Conservation (phyloP, 1,140 invertebrate species). For the Dreissena rostriformis region DNA sequence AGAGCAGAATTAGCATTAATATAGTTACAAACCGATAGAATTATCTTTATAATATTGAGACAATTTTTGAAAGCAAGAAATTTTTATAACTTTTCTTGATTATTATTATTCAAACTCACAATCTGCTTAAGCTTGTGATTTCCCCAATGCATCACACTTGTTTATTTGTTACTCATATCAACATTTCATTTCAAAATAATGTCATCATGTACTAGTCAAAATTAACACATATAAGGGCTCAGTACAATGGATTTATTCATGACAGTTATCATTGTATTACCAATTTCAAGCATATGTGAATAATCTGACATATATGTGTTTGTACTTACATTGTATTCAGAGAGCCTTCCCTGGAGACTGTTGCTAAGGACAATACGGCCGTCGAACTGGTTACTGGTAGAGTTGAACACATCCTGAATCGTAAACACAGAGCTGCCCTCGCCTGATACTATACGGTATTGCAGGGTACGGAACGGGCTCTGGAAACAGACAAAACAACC, state of each 20-base stretch:
- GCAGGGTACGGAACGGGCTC: constrained; percentile 42
- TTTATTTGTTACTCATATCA: neutral
- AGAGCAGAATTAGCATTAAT: too few species aligned
- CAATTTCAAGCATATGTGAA: neutral
- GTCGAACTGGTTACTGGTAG: neutral
- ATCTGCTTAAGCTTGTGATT: too few species aligned
- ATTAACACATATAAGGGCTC: too few species aligned
- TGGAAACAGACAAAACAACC: constrained; percentile 10
- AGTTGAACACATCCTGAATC: neutral
- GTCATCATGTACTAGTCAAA: too few species aligned
- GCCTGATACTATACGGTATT: constrained; percentile 32
- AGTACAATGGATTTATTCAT: neutral
- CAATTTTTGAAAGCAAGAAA: too few species aligned
- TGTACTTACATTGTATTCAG: constrained; percentile 49
- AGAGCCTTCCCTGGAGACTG: constrained; percentile 23
- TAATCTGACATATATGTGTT: neutral
- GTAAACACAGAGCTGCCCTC: constrained; percentile 26
- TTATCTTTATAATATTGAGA: too few species aligned
- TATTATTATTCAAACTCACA: too few species aligned
- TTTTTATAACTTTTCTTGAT: too few species aligned
- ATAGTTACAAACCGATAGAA: too few species aligned
- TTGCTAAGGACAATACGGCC: constrained; percentile 9
- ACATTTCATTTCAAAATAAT: constrained; percentile 3
- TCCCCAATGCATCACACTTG: too few species aligned
- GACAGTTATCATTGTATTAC: neutral